These are phyloP conservation scores for Capitella teleta DNA, from an alignment of 1,140 invertebrate species.

Conservation along the genomic window DNA sequence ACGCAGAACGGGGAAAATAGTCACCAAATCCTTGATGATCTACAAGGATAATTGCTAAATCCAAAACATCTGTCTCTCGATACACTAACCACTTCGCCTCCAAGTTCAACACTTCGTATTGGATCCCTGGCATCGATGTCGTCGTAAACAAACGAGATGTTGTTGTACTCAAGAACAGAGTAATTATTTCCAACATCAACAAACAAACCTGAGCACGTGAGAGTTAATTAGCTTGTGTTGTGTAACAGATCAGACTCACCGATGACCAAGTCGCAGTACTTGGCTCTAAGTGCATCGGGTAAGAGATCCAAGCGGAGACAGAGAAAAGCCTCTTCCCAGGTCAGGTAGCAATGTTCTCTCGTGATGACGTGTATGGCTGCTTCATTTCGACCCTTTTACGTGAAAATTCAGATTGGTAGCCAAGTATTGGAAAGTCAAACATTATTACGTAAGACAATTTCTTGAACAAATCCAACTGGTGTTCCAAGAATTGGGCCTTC, in stretches of 20 bases:
- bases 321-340: conserved; percentile 36
- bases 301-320: conserved; percentile 27
- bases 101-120: too few relatives aligned
- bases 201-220: conserved; percentile 26
- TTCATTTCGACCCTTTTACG: conserved; percentile 33
- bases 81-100: too few relatives aligned
- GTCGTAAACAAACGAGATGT: conserved; percentile 37
- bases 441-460: conserved; percentile 32
- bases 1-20: too few relatives aligned
- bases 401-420: too few relatives aligned
- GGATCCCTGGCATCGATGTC: conserved; percentile 33
- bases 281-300: conserved; percentile 31
- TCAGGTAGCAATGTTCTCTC: conserved; percentile 30
- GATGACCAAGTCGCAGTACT: conserved; percentile 37
- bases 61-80: too few relatives aligned
- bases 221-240: background rate
- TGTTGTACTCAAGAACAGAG: conserved; percentile 32
- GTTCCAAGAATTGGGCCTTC: conserved; percentile 30
- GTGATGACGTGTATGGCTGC: conserved; percentile 35
- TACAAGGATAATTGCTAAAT: too few relatives aligned
- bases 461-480: conserved; percentile 32
- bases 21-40: too few relatives aligned
- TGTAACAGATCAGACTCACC: conserved; percentile 16
- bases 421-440: too few relatives aligned
- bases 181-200: conserved; percentile 35